Conservation (phyloP, 2,888 invertebrate species). For the Rhodophaea formosa region DNA sequence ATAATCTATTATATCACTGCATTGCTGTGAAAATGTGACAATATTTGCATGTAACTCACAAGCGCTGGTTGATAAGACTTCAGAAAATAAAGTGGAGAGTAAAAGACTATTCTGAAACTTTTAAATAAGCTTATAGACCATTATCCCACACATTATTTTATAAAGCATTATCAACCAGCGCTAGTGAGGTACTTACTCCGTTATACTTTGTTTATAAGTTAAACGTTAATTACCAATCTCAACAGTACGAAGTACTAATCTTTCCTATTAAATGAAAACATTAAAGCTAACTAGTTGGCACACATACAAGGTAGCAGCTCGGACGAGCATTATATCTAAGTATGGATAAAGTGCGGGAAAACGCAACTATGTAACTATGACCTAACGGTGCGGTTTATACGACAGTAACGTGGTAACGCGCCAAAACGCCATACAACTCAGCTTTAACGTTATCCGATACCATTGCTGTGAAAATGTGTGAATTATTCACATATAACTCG, state of each 20-base stretch:
- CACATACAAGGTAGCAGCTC: not conserved
- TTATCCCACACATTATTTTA: too few relatives aligned
- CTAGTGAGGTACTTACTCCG: too few relatives aligned
- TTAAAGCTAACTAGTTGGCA: slow-evolving; percentile 11
- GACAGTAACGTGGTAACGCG: slow-evolving; percentile 5
- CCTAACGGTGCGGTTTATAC: slow-evolving; percentile 4
- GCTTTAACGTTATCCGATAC: not conserved
- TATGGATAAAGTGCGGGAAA: slow-evolving; percentile 9
- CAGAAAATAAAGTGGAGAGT: too few relatives aligned
- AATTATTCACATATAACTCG: not conserved
- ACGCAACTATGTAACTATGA: not conserved
- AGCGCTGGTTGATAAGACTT: too few relatives aligned
- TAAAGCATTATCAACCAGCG: too few relatives aligned
- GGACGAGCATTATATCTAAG: not conserved
- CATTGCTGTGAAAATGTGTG: not conserved
- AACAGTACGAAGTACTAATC: not conserved
- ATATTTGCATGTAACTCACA: too few relatives aligned
- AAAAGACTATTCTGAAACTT: too few relatives aligned
- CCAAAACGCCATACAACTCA: not conserved
- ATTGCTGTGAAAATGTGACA: not conserved
- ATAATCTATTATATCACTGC: too few relatives aligned
- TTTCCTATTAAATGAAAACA: slow-evolving; percentile 1
- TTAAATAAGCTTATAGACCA: too few relatives aligned
- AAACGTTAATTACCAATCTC: not conserved
- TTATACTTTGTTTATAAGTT: too few relatives aligned